Percentiles rank a stretch among this genome's conserved stretches.
Evolutionary conservation across 2,888 invertebrate genomes (phyloP).

Genomic region (Drosophila vallismaia): DNA sequence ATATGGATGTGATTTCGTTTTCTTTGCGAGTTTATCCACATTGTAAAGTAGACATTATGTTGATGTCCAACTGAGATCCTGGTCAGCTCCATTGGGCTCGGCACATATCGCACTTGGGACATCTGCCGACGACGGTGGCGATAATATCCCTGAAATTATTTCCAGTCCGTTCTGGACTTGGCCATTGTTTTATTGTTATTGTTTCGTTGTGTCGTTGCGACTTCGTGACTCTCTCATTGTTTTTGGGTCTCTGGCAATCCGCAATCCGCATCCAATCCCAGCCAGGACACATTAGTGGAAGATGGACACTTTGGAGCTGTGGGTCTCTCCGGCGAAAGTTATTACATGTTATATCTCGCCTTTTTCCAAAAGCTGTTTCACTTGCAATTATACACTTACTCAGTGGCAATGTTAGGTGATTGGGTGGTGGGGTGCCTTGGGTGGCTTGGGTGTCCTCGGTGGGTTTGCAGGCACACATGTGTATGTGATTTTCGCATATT

Average conservation of each 20-base stretch:
- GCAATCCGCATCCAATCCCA: conserved; percentile 18
- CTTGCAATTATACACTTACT: conserved; percentile 72
- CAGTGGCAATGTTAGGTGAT: conserved; percentile 23
- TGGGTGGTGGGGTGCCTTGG: not conserved
- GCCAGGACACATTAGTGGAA: conserved; percentile 71
- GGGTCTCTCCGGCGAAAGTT: conserved; percentile 54
- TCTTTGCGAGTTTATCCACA: conserved; percentile 78
- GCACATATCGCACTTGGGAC: conserved; percentile 78
- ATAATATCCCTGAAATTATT: conserved; percentile 78
- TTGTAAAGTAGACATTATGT: conserved; percentile 83
- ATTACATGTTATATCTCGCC: conserved; percentile 70
- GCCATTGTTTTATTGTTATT: conserved; percentile 77
- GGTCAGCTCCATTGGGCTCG: conserved; percentile 30
- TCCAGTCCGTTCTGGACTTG: conserved; percentile 53
- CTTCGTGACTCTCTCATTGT: conserved; percentile 48
- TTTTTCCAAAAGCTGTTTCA: conserved; percentile 62
- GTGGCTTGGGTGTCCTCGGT: conserved; percentile 12
- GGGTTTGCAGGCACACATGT: conserved; percentile 29
- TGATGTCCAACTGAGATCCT: conserved; percentile 66
- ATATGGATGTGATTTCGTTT: conserved; percentile 76
- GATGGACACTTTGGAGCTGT: conserved; percentile 64
- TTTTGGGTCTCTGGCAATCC: conserved; percentile 1
- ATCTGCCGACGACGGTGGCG: conserved; percentile 68
- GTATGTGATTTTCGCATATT: conserved; percentile 67
- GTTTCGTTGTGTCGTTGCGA: conserved; percentile 58